Evolutionary conservation across 2,113 vertebrate genomes (phyloP), one percentile per base, ranked within the genome.

Genomic region (Macquaria ambigua): DNA sequence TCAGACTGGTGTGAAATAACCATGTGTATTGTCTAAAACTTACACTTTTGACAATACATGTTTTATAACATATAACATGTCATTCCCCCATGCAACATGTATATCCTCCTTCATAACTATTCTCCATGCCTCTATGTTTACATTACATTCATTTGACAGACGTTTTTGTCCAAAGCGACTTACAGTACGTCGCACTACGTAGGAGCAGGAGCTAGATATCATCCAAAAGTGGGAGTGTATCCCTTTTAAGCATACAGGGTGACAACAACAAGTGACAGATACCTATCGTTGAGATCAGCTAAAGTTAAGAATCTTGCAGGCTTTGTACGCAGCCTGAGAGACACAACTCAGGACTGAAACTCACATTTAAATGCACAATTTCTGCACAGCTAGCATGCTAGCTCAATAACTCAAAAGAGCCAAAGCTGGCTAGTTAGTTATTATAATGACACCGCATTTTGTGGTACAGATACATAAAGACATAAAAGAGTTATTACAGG

Each of bases 311-410:
- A 21, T 21, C 12, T 2, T 58, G 20, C 8, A 74, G 52, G 10
- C 16, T 16, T 53, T 71, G 2, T 8, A 6, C 46, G 43, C 61
- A 83, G 23, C 50, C 78, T 77, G 52, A 53, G 28, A 70, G 50
- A 55, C 21, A 48, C 0, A 0, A 66, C 25, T 31, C 21, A 63
- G 37, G 62, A 31, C 6, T 23, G 2, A 48, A 56, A 53, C 39
- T 2, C 8, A 2, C 41, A 6, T 20, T 1, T 23, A 0, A n/a
- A 41, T 34, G 5, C 25, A 37, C 56, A 20, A 23, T 66, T 55
- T 50, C 50, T 68, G 25, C 23, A 52, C 11, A 75, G 82, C 34
- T 79, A 87, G 9, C 53, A 71, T 74, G 71, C 74, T 69, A 74
- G 64, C 46, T 71, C n/a, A 21, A 37, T 14, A 69, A 18, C 10